A percentile compares a stretch with the other conserved stretches of the same genome.
Conservation (phyloP, 2,113 vertebrate species). For the Bostrychus sinensis region DNA sequence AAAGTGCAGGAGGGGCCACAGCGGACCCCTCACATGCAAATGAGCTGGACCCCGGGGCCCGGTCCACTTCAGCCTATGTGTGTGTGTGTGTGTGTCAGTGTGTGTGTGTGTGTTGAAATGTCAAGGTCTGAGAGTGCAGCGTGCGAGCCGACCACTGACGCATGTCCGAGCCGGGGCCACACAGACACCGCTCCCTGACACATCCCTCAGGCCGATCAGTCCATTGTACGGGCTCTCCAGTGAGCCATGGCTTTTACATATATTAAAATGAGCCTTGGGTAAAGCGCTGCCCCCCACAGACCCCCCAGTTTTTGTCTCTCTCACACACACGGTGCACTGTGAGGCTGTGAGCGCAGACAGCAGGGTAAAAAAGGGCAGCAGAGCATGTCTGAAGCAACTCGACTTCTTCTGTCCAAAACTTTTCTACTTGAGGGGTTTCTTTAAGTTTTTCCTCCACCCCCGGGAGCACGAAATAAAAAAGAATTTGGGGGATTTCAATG, state of each 20-base stretch:
- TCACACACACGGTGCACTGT: constrained; percentile 23
- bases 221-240: constrained; percentile 70
- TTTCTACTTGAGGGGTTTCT: constrained; percentile 45
- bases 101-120: constrained; percentile 34
- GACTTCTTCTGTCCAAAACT: constrained; percentile 53
- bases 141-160: constrained; percentile 53
- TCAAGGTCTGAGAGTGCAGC: constrained; percentile 41
- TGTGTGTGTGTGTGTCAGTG: constrained; percentile 6
- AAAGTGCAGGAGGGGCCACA: constrained; percentile 31
- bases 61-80: neutral
- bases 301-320: constrained; percentile 19
- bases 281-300: constrained; percentile 56
- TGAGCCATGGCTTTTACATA: constrained; percentile 77
- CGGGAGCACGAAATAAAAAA: constrained; percentile 30
- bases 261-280: constrained; percentile 76
- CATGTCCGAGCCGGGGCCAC: constrained; percentile 62
- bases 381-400: constrained; percentile 61
- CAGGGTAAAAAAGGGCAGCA: constrained; percentile 55
- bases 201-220: constrained; percentile 73
- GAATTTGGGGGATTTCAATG: constrained; percentile 14
- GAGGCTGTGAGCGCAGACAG: constrained; percentile 55
- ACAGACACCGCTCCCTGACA: constrained; percentile 57
- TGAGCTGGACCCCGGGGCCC: constrained; percentile 23
- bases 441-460: constrained; percentile 50
- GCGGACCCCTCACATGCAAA: constrained; percentile 56